Evolutionary conservation across 30 jellyfish, hydroid and myxozoan species (phyloP), one percentile per base, ranked within the genome.

Genomic region (Aurelia aurita): DNA sequence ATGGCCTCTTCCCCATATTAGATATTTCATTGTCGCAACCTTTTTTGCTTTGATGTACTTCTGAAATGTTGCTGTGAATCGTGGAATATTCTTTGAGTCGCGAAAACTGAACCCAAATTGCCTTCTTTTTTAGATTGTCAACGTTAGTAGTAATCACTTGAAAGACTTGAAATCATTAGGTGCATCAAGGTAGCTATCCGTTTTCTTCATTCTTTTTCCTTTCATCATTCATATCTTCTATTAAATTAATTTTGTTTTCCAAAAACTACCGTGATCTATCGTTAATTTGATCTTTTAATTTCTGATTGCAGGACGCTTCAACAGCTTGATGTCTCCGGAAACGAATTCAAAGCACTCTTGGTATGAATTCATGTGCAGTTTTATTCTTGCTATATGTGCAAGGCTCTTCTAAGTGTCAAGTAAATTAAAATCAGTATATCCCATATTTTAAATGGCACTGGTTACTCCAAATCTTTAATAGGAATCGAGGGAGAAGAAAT

Each of bases 301-400:
- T 16, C 10, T 19, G 11, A 55, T 55, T 14, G 31, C 63, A 83
- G 93, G 22, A 47, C 82, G 2, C 23, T 83, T 15, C 93, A 83
- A 49, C 77, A 75, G 27, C 34, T 83, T 2, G 85, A 70, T 83
- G 72, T 58, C 9, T 83, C 93, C 1, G 58, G 74, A 34, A 83
- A 83, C 58, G 55, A 65, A 55, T 9, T 83, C 2, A 49, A 85
- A 58, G 28, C 51, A 22, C 49, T 70, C 9, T 47, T 32, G 87
- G 93, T 83, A 62, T 19, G 84, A 19, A 3, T 46, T 57, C 29
- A 39, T n/a, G n/a, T n/a, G n/a, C n/a, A n/a, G n/a, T n/a, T n/a
- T n/a, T n/a, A n/a, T n/a, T n/a, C n/a, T n/a, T n/a, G n/a, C n/a
- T n/a, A n/a, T n/a, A n/a, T n/a, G n/a, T n/a, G n/a, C n/a, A n/a